These are phyloP conservation scores for Adelognathus sp. DNA, from an alignment of 2,888 invertebrate genomes.

Conservation along the genomic window DNA sequence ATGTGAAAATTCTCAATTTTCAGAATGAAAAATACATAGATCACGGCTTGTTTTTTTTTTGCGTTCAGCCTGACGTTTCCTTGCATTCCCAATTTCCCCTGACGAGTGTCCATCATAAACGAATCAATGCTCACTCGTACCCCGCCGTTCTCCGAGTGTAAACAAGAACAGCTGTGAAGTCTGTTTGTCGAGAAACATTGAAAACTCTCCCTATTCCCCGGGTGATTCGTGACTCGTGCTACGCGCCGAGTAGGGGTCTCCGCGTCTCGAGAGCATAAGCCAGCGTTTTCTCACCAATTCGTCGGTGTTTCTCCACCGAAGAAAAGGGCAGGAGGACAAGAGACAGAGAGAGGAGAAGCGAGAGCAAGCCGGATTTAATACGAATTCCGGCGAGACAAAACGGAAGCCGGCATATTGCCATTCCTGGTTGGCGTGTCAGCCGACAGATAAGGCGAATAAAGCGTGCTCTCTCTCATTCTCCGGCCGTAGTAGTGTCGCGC, in stretches of 20 bases:
- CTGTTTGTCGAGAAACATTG: too few relatives aligned
- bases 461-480: too few relatives aligned
- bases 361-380: constrained; percentile 64
- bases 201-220: not conserved
- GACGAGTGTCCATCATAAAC: too few relatives aligned
- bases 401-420: constrained; percentile 65
- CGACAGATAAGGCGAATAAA: constrained; percentile 65
- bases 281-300: constrained; percentile 44
- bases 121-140: too few relatives aligned
- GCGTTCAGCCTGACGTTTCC: too few relatives aligned
- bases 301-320: constrained; percentile 38
- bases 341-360: constrained; percentile 30
- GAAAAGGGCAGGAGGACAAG: constrained; percentile 5
- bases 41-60: too few relatives aligned
- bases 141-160: too few relatives aligned
- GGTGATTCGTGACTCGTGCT: constrained; percentile 2
- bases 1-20: too few relatives aligned
- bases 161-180: too few relatives aligned
- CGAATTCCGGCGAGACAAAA: constrained; percentile 66
- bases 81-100: too few relatives aligned
- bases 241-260: not conserved
- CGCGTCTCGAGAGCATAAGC: not conserved
- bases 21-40: too few relatives aligned
- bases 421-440: constrained; percentile 65
- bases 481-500: constrained; percentile 14